Base-by-base conservation (phyloP, 2,888 invertebrate genomes). In the Dastarcus helophoroides region DNA sequence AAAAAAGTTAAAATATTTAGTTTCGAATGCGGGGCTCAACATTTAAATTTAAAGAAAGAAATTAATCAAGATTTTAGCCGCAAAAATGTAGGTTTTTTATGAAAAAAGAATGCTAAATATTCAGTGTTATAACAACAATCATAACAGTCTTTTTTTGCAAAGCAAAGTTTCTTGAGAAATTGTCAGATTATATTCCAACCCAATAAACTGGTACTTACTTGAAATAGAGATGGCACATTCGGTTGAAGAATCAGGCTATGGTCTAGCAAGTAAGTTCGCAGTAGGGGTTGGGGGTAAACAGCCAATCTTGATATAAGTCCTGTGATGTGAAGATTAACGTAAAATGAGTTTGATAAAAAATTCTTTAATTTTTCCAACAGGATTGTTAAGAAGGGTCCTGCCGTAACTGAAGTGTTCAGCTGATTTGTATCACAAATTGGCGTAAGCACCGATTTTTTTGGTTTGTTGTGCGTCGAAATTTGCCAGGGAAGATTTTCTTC, bases 211-310 rank as follows among this genome's bases (percentile, higher is more conserved):
- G n/a, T n/a, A 46, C 56, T 58, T 55, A 88, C 91, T 75, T 91
- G 91, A 60, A 83, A 82, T 40, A 94, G 69, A 3, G 89, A 90
- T 54, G 86, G 84, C 54, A 93, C 83, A 52, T 84, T 84, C 2
- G 91, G 90, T 56, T 90, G 89, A 52, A 90, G 75, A 43, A 85
- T 79, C 46, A 79, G 73, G 57, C 78, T 79, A 37, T 86, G 80
- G 50, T 89, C 86, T 38, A 97, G 69, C 25, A 97, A 67, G 55
- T 93, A 77, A 3, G 91, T 83, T 40, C 86, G 75, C 29, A 95
- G 67, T 31, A 95, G 64, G 4, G 93, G 89, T 44, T 93, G 82
- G 0, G 94, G 89, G 60, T 89, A 84, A 35, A 84, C 74, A 3
- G 90, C 83, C 41, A 97, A 67, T 42, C 85, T 76, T 16, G 88